phyloP scores from a whole-genome alignment of 2,888 invertebrate genomes.

The Seira sanloemensis region DNA sequence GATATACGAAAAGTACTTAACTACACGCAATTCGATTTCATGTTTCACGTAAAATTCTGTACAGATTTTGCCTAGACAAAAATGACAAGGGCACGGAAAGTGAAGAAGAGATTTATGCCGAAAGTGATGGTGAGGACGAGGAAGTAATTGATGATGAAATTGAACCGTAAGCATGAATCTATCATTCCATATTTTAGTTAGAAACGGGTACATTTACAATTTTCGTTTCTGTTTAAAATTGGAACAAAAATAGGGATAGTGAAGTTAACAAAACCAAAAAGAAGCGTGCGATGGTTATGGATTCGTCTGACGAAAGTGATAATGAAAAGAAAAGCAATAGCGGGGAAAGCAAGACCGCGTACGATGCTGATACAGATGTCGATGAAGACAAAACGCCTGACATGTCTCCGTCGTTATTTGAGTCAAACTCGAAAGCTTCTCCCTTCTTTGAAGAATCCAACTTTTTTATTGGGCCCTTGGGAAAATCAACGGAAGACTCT shows the following conservation, averaged over 20 bases:
- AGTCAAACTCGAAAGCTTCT: background rate
- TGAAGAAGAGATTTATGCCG: conserved; percentile 79
- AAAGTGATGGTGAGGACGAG: conserved; percentile 64
- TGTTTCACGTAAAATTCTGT: conserved; percentile 10
- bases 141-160: conserved; percentile 24
- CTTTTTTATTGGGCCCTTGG: conserved; percentile 18
- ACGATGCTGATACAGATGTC: conserved; percentile 67
- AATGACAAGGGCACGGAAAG: conserved; percentile 77
- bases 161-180: conserved; percentile 24
- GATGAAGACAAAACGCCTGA: conserved; percentile 61
- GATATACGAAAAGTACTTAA: background rate
- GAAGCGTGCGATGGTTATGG: conserved; percentile 40
- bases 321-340: conserved; percentile 28
- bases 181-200: too few species aligned
- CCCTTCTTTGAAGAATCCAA: conserved; percentile 31
- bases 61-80: conserved; percentile 79
- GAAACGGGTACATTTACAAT: background rate
- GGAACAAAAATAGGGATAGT: conserved; percentile 1
- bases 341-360: conserved; percentile 40
- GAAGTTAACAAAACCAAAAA: conserved; percentile 19
- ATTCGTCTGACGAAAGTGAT: conserved; percentile 40
- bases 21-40: background rate
- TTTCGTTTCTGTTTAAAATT: too few species aligned
- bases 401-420: conserved; percentile 27
- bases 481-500: background rate